Conservation (phyloP, 2,888 invertebrate species). For the Erebia palarica region DNA sequence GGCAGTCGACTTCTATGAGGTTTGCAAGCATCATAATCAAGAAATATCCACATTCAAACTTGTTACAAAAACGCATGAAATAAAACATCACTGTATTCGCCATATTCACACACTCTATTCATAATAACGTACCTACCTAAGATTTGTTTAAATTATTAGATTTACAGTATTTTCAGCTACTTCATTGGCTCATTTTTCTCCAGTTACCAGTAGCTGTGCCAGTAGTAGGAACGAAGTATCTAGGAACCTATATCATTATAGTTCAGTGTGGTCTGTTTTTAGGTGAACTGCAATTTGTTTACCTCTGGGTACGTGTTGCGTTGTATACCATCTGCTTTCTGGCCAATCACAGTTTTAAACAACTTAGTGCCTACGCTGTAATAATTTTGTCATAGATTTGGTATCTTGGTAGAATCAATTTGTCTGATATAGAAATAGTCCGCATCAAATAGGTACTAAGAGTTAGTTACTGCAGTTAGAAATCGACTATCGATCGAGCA, state of each 20-base stretch:
- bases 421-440: background rate
- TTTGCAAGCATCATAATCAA: too few species aligned
- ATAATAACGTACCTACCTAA: background rate
- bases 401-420: background rate
- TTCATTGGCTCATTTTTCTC: conserved; percentile 32
- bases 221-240: too few species aligned
- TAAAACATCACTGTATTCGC: background rate
- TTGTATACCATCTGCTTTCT: conserved; percentile 10
- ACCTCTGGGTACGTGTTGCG: conserved; percentile 45
- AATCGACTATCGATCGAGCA: too few species aligned
- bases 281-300: conserved; percentile 45
- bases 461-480: too few species aligned
- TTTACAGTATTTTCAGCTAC: background rate
- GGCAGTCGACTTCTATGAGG: too few species aligned
- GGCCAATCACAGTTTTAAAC: conserved; percentile 1
- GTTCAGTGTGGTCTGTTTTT: conserved; percentile 12
- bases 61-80: too few species aligned
- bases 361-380: background rate
- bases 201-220: conserved; percentile 33
- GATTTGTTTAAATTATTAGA: conserved; percentile 17
- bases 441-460: too few species aligned
- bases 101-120: background rate
- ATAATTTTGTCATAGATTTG: background rate
- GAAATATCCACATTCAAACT: too few species aligned
- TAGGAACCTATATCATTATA: background rate